Evolutionary conservation across 1,140 invertebrate genomes (phyloP).

Genomic region (Drosophila biarmipes): DNA sequence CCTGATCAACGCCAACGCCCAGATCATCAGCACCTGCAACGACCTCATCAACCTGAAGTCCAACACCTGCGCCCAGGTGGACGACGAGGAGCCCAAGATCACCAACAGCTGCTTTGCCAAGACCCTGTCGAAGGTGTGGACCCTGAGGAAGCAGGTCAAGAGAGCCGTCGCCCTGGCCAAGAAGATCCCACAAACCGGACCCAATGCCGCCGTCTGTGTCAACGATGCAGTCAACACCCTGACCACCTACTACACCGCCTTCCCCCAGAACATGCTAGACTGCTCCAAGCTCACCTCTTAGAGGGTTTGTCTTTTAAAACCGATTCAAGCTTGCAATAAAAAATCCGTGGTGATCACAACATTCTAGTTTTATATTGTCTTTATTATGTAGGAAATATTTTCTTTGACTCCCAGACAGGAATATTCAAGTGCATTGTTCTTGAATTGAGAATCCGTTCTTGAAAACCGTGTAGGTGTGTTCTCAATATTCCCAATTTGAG

Average conservation of each 20-base stretch:
- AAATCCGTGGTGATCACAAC: background rate
- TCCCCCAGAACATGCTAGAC: constrained; percentile 44
- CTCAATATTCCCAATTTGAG: too few species aligned
- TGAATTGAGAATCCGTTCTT: too few species aligned
- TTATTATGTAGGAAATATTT: background rate
- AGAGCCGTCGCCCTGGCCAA: constrained; percentile 30
- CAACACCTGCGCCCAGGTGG: constrained; percentile 38
- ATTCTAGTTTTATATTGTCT: background rate
- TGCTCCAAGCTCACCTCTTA: constrained; percentile 67
- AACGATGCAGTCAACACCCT: constrained; percentile 33
- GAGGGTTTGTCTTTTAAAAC: background rate
- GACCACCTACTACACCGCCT: constrained; percentile 57
- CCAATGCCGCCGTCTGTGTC: constrained; percentile 57
- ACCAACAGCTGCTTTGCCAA: constrained; percentile 33
- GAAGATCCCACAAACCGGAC: constrained; percentile 53
- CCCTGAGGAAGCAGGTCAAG: constrained; percentile 37
- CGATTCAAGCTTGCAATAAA: constrained; percentile 3
- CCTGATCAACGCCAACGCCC: constrained; percentile 53
- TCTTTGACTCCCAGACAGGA: too few species aligned
- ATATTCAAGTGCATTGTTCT: too few species aligned
- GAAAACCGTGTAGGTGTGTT: too few species aligned
- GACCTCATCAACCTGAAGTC: constrained; percentile 42
- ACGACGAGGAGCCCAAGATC: constrained; percentile 17
- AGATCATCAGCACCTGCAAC: constrained; percentile 44
- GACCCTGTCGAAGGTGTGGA: constrained; percentile 17